phyloP scores from a whole-genome alignment of 2,797 vertebrate genomes.

The Alfaro cultratus region DNA sequence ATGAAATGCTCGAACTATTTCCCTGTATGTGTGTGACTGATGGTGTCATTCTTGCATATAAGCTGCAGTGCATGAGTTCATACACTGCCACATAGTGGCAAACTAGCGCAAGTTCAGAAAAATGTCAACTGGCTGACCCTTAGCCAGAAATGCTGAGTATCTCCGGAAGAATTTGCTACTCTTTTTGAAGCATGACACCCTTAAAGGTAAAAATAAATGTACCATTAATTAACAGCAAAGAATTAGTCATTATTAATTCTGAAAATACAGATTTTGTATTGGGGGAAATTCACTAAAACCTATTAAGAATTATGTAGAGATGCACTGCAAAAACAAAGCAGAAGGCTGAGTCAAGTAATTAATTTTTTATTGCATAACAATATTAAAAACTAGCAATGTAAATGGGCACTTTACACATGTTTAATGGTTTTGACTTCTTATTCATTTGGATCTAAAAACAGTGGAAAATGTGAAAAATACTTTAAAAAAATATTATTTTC shows the following conservation, averaged over 20 bases:
- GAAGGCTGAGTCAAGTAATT: neutral
- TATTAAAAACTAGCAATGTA: neutral
- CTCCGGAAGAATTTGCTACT: neutral
- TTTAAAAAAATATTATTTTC: neutral
- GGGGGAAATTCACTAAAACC: neutral
- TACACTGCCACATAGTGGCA: neutral
- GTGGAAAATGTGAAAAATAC: neutral
- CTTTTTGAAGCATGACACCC: neutral
- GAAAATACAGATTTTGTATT: neutral
- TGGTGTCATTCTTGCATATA: neutral
- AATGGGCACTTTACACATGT: neutral
- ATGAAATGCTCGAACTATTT: neutral
- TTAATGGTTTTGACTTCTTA: neutral
- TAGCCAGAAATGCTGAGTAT: neutral
- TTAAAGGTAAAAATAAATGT: neutral
- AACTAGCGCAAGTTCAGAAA: neutral
- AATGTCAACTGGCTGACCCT: neutral
- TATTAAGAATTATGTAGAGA: neutral
- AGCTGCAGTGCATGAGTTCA: fast-evolving
- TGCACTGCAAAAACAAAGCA: neutral
- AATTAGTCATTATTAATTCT: neutral
- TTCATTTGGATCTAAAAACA: neutral
- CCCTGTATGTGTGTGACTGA: neutral
- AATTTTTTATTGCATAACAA: neutral
- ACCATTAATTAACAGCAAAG: neutral